phyloP scores from a whole-genome alignment of 2,797 vertebrate species.

The Pseudochirops corinnae region DNA sequence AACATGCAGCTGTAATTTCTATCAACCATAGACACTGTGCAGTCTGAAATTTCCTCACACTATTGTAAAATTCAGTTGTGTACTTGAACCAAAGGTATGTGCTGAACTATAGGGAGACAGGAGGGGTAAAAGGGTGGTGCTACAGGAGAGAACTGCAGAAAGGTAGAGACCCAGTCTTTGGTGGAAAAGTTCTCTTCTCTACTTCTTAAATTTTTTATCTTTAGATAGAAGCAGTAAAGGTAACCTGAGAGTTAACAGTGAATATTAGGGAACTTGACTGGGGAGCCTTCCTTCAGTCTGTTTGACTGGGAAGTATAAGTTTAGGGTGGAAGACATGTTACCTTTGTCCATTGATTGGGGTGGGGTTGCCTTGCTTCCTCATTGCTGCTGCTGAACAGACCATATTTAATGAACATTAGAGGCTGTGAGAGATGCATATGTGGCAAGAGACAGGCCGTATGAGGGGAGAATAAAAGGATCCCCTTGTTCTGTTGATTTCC shows the following conservation, averaged over 20 bases:
- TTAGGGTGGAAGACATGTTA: slow-evolving; percentile 5
- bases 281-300: background rate
- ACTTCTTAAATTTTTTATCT: background rate
- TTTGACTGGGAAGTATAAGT: background rate
- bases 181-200: background rate
- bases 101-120: slow-evolving; percentile 15
- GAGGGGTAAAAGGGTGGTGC: background rate
- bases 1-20: slow-evolving; percentile 21
- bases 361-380: background rate
- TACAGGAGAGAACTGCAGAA: background rate
- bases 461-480: background rate
- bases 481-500: background rate
- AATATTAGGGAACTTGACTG: background rate
- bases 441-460: background rate
- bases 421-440: background rate
- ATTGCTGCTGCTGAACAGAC: background rate
- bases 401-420: background rate
- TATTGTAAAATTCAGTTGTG: slow-evolving; percentile 37
- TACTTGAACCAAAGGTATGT: slow-evolving; percentile 16
- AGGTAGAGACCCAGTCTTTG: background rate
- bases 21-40: slow-evolving; percentile 6
- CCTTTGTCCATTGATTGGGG: background rate
- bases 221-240: background rate
- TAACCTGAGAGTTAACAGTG: background rate
- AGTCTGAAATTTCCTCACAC: slow-evolving; percentile 22